Evolutionary conservation across 2,888 invertebrate genomes (phyloP), one percentile per base, ranked within the genome.

Genomic region (Plusia festucae): DNA sequence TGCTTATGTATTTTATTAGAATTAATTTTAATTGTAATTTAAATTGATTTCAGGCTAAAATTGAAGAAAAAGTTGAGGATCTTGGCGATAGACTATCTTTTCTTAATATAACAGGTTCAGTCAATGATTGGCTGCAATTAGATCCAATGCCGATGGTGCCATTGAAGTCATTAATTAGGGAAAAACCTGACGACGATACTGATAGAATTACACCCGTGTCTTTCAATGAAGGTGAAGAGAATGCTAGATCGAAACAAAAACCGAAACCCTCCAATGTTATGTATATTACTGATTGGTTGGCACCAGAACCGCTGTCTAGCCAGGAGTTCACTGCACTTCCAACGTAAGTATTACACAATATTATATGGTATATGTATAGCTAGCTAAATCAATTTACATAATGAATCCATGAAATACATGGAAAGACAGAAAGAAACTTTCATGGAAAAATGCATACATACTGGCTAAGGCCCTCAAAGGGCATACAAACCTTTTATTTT

Each of bases 241-340:
- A 52, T 22, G 20, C 30, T 56, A 5, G 24, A 18, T 24, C 8
- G 7, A 13, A 58, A 58, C 11, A 66, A 74, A 2, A 44, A 18
- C 32, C 57, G 6, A 82, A 82, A 18, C 15, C 75, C 24, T 71
- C 84, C 0, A 85, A 88, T 64, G 88, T 91, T 0, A 75, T 93
- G 15, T 91, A 90, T 62, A 88, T 94, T 74, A 88, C 91, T 0
- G 93, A 96, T 57, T 98, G 98, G 98, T 80, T 96, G 55, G 95
- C 96, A 2, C 86, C 96, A 0, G 93, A 94, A 58, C 91, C 95
- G 0, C 90, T 97, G 40, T 82, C 79, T 0, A 88, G 91, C 58
- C 87, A 87, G 0, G 89, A 95, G 54, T 97, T 97, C 79, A 88
- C 93, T 0, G 97, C 94, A 0, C 84, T 94, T 64, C 95, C 97